Conservation (phyloP, 1,140 invertebrate species). For the Lerema accius region DNA sequence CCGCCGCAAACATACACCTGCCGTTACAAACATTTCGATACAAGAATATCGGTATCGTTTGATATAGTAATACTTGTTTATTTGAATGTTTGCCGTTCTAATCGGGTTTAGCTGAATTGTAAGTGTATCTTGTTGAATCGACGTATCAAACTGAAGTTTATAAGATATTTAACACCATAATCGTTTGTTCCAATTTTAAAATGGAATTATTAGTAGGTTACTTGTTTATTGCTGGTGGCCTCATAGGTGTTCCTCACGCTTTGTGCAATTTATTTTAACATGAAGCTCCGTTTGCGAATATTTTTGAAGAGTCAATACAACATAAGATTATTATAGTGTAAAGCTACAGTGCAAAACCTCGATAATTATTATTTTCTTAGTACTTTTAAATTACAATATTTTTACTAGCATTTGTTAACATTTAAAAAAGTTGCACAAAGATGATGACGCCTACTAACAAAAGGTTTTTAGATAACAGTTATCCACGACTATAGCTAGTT, state of each 20-base stretch:
- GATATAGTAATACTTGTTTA: constrained; percentile 28
- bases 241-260: constrained; percentile 10
- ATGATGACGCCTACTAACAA: constrained; percentile 1
- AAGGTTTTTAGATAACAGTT: constrained; percentile 17
- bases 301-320: neutral
- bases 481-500: constrained; percentile 17
- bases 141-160: constrained; percentile 9
- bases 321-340: too few relatives aligned
- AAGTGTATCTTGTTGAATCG: constrained; percentile 16
- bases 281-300: neutral
- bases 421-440: constrained; percentile 17
- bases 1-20: constrained; percentile 47
- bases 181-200: constrained; percentile 2
- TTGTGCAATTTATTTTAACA: constrained; percentile 13
- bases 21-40: constrained; percentile 44
- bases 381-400: constrained; percentile 16
- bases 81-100: constrained; percentile 39
- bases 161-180: neutral
- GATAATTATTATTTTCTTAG: constrained; percentile 8
- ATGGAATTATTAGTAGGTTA: constrained; percentile 13
- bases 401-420: constrained; percentile 3
- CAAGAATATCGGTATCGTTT: constrained; percentile 30
- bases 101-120: constrained; percentile 27
- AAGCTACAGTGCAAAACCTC: neutral
- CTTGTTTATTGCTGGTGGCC: constrained; percentile 14